Conservation (phyloP, 2,888 invertebrate genomes). For the Nezara viridula region DNA sequence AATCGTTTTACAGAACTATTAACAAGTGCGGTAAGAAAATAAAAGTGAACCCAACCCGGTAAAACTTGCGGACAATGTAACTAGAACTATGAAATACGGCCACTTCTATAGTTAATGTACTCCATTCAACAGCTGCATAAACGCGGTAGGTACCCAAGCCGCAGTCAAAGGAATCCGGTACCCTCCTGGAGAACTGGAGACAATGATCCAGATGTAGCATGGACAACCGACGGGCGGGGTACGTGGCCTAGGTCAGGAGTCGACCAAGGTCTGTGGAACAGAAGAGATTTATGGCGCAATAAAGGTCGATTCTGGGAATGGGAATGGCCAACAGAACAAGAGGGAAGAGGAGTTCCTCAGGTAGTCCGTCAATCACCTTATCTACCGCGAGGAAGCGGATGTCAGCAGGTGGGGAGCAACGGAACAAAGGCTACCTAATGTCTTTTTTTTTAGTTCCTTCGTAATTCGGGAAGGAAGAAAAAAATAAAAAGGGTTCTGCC, state of each 20-base stretch:
- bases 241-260: constrained; percentile 47
- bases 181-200: background rate
- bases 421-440: background rate
- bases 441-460: background rate
- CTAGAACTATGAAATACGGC: background rate
- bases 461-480: background rate
- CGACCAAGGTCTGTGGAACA: constrained; percentile 40
- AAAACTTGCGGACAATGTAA: background rate
- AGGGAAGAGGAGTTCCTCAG: background rate
- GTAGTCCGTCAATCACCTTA: constrained; percentile 1
- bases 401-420: background rate
- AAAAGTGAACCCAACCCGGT: background rate
- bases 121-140: constrained; percentile 3
- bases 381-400: background rate
- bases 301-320: constrained; percentile 3
- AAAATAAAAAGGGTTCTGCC: too few relatives aligned
- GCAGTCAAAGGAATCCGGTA: background rate
- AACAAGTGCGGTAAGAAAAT: background rate
- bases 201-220: background rate
- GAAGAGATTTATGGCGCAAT: constrained; percentile 35
- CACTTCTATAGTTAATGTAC: background rate
- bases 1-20: too few relatives aligned
- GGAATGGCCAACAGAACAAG: background rate
- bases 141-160: background rate
- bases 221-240: background rate